phyloP scores from a whole-genome alignment of 2,113 vertebrate species.

The Hyperopisus bebe region DNA sequence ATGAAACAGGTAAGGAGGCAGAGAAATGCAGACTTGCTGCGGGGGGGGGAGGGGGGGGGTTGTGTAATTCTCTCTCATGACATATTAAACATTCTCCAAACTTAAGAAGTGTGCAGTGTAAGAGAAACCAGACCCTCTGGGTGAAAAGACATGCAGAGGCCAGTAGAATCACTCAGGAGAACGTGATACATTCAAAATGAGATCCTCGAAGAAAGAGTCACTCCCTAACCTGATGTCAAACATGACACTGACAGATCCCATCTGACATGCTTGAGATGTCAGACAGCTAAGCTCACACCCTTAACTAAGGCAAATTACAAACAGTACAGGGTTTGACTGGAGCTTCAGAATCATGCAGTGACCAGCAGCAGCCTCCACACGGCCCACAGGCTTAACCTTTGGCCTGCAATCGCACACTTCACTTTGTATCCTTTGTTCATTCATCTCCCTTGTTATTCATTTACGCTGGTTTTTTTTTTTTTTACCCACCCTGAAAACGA shows the following conservation, averaged over 20 bases:
- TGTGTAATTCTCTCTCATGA: not conserved
- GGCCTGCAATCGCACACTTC: not conserved
- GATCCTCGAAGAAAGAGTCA: not conserved
- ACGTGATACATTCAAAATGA: not conserved
- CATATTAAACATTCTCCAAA: not conserved
- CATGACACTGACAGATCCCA: not conserved
- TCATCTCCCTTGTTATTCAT: not conserved
- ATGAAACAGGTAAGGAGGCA: not conserved
- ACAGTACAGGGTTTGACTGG: not conserved
- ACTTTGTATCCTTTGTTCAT: not conserved
- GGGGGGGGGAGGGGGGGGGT: not conserved
- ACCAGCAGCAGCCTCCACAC: not conserved
- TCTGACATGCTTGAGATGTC: not conserved
- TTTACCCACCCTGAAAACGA: not conserved
- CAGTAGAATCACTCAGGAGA: not conserved
- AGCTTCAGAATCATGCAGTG: not conserved
- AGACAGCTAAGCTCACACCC: not conserved
- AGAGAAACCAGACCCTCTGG: not conserved
- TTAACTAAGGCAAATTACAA: not conserved
- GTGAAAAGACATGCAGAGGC: not conserved
- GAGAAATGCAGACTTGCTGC: not conserved
- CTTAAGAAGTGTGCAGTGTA: not conserved
- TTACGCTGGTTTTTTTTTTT: not conserved
- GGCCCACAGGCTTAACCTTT: not conserved
- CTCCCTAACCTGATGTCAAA: not conserved